Base-by-base conservation (phyloP, 2,888 invertebrate genomes). In the Polymixis flavicincta region DNA sequence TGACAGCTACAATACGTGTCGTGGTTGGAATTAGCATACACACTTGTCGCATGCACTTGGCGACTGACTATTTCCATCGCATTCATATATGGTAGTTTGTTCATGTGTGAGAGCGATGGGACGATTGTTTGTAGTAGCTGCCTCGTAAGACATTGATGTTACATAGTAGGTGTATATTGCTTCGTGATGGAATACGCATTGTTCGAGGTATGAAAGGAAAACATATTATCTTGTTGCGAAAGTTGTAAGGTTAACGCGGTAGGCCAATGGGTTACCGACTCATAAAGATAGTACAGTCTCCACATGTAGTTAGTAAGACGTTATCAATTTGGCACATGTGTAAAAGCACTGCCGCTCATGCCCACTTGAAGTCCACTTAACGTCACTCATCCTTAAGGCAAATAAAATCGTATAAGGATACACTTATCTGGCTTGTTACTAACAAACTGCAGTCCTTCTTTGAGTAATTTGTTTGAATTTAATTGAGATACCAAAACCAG, bases 1-100 rank as follows among this genome's bases (percentile, higher is more conserved):
- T 93, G 93, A 94, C 94, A 93, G 91, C 90, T 85, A 90, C 92
- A 92, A 93, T 93, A 93, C 93, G 92, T 92, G 94, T 93, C 92
- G 93, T 87, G 92, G 92, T 85, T 80, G 85, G 90, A 93, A 95
- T 95, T 95, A 94, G 93, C 94, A 95, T 95, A 94, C 92, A 92
- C 93, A 92, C 92, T 93, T 93, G 94, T 90, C 93, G 92, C 89
- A 87, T 90, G 90, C 92, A 92, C 92, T 92, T 92, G 92, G 91
- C 91, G 89, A 87, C 89, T 76, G 88, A 88, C 87, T 92, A 90
- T 90, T 45, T 37, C 57, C 42, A 42, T 85, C 74, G 79, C 80
- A 75, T 70, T 76, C 74, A 59, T 32, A 60, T 65, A 61, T 25
- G n/a, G 60, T 25, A 66, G 11, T 69, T 64, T 68, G 25, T 59